phyloP scores from a whole-genome alignment of 2,888 invertebrate genomes.

The Nemotelus nigrinus region DNA sequence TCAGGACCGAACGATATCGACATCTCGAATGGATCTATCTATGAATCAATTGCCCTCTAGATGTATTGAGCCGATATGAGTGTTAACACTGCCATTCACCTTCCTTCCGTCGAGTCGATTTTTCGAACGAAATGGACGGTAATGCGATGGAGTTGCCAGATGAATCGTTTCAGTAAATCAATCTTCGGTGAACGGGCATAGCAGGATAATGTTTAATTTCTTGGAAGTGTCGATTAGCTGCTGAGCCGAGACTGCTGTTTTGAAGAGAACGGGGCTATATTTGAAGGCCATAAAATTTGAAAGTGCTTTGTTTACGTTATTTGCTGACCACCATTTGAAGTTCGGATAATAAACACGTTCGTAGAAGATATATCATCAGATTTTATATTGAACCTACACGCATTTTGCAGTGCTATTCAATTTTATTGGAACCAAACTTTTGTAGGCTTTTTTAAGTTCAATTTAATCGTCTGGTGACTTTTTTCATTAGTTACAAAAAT shows the following conservation, averaged over 20 bases:
- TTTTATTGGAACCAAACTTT: no score
- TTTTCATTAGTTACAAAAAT: no score
- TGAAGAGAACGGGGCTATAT: background rate
- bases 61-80: conserved; percentile 27
- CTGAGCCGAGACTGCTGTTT: background rate
- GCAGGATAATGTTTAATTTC: background rate
- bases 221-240: background rate
- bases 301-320: no score
- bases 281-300: no score
- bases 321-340: no score
- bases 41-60: conserved; percentile 31
- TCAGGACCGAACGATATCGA: conserved; percentile 14
- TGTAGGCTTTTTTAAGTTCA: no score
- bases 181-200: background rate
- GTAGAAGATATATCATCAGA: no score
- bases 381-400: no score
- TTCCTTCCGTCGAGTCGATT: background rate
- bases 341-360: no score
- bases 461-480: no score
- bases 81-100: conserved; percentile 28
- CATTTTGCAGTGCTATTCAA: no score
- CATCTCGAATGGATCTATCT: conserved; percentile 26
- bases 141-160: background rate
- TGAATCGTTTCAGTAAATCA: background rate
- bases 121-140: background rate